Conservation (phyloP, 2,113 vertebrate genomes). For the Dinomys branickii region DNA sequence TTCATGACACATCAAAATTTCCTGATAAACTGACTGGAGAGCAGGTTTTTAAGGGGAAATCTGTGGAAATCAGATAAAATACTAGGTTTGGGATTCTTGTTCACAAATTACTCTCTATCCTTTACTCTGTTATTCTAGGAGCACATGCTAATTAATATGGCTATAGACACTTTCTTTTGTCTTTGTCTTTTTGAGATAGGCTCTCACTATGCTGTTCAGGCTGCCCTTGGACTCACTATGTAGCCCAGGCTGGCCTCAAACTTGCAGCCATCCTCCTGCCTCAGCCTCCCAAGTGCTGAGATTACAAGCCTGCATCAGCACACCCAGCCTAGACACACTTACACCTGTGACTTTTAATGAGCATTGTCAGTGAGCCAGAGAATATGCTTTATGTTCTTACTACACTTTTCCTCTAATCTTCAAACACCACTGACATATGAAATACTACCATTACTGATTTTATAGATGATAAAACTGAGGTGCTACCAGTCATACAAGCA, state of each 20-base stretch:
- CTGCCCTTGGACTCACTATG: not conserved
- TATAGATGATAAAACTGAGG: not conserved
- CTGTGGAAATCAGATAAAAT: conserved; percentile 54
- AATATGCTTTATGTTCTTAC: not conserved
- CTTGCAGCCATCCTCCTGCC: not conserved
- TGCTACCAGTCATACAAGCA: not conserved
- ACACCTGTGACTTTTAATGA: not conserved
- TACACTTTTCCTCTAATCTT: not conserved
- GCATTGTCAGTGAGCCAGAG: not conserved
- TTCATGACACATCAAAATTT: conserved; percentile 33
- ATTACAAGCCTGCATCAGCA: not conserved
- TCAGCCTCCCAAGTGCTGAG: not conserved
- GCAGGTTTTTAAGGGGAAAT: conserved; percentile 54
- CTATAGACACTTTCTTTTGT: not conserved
- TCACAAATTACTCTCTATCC: not conserved
- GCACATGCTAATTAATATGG: not conserved
- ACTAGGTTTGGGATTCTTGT: conserved; percentile 26
- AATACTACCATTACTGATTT: not conserved
- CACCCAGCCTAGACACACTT: not conserved
- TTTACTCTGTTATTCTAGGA: conserved; percentile 40
- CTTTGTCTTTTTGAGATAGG: not conserved
- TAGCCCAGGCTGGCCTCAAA: not conserved
- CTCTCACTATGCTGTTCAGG: not conserved
- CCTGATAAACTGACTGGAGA: conserved; percentile 41
- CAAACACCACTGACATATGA: not conserved